phyloP scores from a whole-genome alignment of 2,113 vertebrate species.

The Caretta caretta region DNA sequence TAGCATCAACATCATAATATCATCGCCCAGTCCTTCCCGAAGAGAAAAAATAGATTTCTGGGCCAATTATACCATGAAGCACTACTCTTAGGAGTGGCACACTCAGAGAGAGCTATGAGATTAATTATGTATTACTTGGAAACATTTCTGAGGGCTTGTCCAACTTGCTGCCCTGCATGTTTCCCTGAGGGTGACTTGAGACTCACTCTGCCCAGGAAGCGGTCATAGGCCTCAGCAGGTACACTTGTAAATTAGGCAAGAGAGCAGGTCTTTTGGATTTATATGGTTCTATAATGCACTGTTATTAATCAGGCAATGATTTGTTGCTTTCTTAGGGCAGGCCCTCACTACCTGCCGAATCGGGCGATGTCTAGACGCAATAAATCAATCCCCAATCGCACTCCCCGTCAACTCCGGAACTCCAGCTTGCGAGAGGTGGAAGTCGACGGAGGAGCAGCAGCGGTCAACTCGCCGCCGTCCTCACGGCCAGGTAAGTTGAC shows the following conservation, averaged over 20 bases:
- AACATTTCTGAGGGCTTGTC: neutral
- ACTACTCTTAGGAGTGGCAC: rapidly evolving
- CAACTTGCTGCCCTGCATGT: rapidly evolving
- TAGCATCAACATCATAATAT: neutral
- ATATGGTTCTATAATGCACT: neutral
- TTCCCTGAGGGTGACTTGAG: neutral
- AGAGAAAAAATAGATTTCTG: rapidly evolving
- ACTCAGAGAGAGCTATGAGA: neutral
- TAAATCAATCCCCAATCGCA: no score
- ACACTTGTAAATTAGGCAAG: neutral
- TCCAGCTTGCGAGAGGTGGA: no score
- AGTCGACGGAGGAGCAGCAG: no score
- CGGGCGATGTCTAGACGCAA: no score
- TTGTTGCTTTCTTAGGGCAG: neutral
- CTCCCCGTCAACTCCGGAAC: no score
- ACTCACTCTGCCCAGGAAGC: neutral
- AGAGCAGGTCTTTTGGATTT: neutral
- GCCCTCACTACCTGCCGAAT: no score
- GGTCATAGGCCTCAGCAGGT: rapidly evolving
- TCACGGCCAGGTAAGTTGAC: no score
- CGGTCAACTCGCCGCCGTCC: no score
- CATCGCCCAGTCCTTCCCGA: neutral
- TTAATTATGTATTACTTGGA: neutral
- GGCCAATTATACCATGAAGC: rapidly evolving
- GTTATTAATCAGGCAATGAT: neutral